These are phyloP conservation scores for Trichomalopsis sarcophagae DNA, from an alignment of 1,140 invertebrate species.

Conservation along the genomic window DNA sequence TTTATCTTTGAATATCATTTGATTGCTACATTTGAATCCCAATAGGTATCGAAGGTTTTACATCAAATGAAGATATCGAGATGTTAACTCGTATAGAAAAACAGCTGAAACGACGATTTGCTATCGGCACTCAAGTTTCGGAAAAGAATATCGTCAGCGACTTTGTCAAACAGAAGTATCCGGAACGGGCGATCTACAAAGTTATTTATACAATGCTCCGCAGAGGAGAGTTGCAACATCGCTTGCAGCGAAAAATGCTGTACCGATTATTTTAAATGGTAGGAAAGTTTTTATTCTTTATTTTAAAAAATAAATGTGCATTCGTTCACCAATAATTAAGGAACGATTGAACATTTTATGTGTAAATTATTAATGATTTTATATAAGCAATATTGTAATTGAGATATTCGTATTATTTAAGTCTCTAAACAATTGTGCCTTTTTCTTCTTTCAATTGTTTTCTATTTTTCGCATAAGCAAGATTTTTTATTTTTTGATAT, in stretches of 20 bases:
- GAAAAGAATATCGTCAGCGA: constrained; percentile 96
- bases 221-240: constrained; percentile 95
- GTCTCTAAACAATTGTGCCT: neutral
- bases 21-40: constrained; percentile 34
- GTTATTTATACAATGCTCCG: constrained; percentile 96
- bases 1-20: neutral
- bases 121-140: constrained; percentile 96
- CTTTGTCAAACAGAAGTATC: constrained; percentile 95
- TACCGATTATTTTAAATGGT: constrained; percentile 81
- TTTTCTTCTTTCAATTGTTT: neutral
- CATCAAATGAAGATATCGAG: constrained; percentile 95
- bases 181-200: constrained; percentile 90
- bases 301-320: neutral
- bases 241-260: constrained; percentile 97
- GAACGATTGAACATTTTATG: neutral
- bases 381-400: neutral
- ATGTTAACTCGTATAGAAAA: constrained; percentile 92
- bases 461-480: neutral
- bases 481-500: neutral
- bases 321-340: neutral
- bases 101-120: constrained; percentile 95
- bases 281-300: neutral
- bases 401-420: neutral
- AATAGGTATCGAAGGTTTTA: constrained; percentile 96
- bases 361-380: constrained; percentile 1